Evolutionary conservation across 2,797 vertebrate genomes (phyloP), one percentile per base, ranked within the genome.

Genomic region (Pseudomugil tenellus): DNA sequence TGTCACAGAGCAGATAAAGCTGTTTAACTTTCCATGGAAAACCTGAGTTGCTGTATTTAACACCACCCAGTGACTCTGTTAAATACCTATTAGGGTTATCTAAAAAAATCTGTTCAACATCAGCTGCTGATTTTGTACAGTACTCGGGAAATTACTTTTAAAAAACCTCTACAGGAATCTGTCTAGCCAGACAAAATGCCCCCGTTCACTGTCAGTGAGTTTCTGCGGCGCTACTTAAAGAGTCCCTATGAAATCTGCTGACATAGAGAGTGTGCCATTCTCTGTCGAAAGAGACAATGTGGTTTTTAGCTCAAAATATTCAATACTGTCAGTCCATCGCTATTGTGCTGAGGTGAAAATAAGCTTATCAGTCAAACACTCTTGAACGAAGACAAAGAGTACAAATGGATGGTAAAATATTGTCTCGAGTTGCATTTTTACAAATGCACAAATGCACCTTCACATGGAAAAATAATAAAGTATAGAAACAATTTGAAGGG

Each of bases 181-280:
- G 48, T 60, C 58, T 72, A 56, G 41, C 53, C 23, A 64, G 63
- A 59, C 49, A 58, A 58, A 39, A 3, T 16, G 56, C 58, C 58
- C 16, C 52, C 32, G 41, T 63, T 77, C 46, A 10, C 28, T 48
- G 69, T 67, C 60, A 43, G 55, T 23, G 56, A 11, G 61, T 69
- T 61, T 74, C 60, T 60, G 0, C 54, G 56, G 62, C 51, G 28
- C 43, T 65, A 63, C 74, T 76, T 69, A 53, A 13, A 29, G 53
- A 76, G 62, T 70, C 37, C 21, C 26, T 52, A 1, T 67, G 58
- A 72, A 70, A 78, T 58, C 28, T 74, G 67, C 74, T 75, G 76
- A 77, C 63, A 51, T 41, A 54, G 70, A 14, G 61, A 19, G 51
- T 59, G 46, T 28, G 68, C 39, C 35, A 28, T 19, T 31, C 31